Conservation (phyloP, 2,797 vertebrate genomes). For the Luscinia luscinia region DNA sequence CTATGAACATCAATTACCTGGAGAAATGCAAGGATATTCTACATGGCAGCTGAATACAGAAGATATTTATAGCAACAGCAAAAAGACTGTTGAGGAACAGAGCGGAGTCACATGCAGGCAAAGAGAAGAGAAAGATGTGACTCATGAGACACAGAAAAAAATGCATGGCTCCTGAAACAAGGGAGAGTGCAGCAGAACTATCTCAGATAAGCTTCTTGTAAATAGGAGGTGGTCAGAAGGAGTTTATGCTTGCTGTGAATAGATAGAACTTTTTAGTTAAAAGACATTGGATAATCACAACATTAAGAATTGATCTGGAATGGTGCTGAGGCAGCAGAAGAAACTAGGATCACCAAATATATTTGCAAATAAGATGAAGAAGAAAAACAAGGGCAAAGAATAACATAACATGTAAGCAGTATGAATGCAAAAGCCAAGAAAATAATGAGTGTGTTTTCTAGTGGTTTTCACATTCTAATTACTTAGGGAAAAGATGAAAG, state of each 20-base stretch:
- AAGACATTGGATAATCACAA: slow-evolving; percentile 1
- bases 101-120: not conserved
- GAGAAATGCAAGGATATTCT: not conserved
- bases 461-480: not conserved
- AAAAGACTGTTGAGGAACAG: not conserved
- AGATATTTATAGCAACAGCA: slow-evolving; percentile 16
- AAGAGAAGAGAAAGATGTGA: not conserved
- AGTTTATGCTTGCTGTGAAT: not conserved
- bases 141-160: not conserved
- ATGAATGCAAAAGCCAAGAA: slow-evolving; percentile 13
- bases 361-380: not conserved
- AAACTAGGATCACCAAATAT: not conserved
- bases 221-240: not conserved
- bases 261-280: slow-evolving; percentile 22
- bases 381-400: not conserved
- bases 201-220: slow-evolving; percentile 16
- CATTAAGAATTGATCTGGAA: not conserved
- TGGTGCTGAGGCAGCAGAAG: not conserved
- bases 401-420: not conserved
- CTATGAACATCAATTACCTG: not conserved
- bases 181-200: not conserved
- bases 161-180: not conserved
- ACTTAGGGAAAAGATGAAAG: not conserved
- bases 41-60: slow-evolving; percentile 11
- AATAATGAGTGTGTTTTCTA: not conserved